phyloP scores from a whole-genome alignment of 2,888 invertebrate species.

The Conops quadrifasciatus region DNA sequence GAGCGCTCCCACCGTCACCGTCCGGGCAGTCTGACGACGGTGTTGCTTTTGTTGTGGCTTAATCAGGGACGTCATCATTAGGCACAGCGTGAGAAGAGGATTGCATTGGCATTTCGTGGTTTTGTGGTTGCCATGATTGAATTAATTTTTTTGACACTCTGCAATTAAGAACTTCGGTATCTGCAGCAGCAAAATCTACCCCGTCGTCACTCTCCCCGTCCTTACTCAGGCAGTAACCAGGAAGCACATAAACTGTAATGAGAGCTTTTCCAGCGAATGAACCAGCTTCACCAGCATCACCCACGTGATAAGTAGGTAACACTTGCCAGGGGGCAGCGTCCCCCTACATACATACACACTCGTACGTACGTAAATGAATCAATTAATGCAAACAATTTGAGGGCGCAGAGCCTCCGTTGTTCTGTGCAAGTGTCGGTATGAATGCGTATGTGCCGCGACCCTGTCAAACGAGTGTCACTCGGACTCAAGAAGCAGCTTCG shows the following conservation, averaged over 20 bases:
- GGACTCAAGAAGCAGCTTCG: background rate
- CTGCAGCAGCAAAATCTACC: background rate
- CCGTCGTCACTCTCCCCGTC: background rate
- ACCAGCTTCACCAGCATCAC: too few relatives aligned
- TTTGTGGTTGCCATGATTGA: background rate
- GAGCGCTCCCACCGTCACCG: background rate
- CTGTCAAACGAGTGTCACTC: conserved; percentile 37
- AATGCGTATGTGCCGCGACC: conserved; percentile 14
- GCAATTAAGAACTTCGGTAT: background rate
- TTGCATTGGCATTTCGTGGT: conserved; percentile 21
- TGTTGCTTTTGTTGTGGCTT: conserved; percentile 20
- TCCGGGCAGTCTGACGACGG: background rate
- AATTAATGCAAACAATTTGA: background rate
- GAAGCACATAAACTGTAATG: background rate
- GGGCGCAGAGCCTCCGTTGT: background rate
- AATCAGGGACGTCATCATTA: conserved; percentile 34
- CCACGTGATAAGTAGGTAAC: background rate
- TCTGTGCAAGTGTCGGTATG: background rate
- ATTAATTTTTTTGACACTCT: conserved; percentile 18
- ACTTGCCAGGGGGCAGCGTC: too few relatives aligned
- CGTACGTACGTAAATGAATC: too few relatives aligned
- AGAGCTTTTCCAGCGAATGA: background rate
- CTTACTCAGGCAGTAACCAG: background rate
- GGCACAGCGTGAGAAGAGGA: conserved; percentile 13
- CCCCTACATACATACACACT: too few relatives aligned